These are phyloP conservation scores for Leptinotarsa peninsularis DNA, from an alignment of 2,888 invertebrate species.

Conservation along the genomic window DNA sequence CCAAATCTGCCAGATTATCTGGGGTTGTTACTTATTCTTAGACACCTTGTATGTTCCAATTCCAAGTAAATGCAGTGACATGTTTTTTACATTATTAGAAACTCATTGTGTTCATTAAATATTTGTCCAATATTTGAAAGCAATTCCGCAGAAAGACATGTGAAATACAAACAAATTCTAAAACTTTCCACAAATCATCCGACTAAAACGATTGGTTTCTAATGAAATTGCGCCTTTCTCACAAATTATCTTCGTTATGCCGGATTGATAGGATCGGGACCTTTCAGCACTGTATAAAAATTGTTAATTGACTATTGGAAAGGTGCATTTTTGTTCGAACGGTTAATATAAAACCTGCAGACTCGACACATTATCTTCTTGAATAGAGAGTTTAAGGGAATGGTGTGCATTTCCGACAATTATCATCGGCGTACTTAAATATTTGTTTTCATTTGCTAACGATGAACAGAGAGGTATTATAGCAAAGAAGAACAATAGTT, in stretches of 20 bases:
- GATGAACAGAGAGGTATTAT: background rate
- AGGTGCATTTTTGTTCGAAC: background rate
- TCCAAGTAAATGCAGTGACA: background rate
- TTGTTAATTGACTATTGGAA: conserved; percentile 4
- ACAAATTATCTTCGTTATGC: conserved; percentile 1
- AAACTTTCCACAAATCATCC: background rate
- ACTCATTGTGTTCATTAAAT: background rate
- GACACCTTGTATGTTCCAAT: background rate
- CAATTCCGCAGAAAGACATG: conserved; percentile 4
- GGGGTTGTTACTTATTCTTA: background rate
- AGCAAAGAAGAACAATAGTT: too few relatives aligned
- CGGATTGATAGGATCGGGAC: conserved; percentile 3
- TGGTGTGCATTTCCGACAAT: background rate
- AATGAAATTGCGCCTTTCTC: background rate
- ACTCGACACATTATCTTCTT: background rate
- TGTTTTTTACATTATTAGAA: background rate
- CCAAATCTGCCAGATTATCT: too few relatives aligned
- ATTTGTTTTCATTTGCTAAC: background rate
- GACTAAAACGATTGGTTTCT: background rate
- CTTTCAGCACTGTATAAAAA: background rate
- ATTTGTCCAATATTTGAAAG: conserved; percentile 1
- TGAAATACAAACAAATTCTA: conserved; percentile 13
- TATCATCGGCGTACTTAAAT: background rate
- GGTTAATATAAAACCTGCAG: background rate
- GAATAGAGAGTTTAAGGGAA: background rate